phyloP scores from a whole-genome alignment of 2,888 invertebrate species.

The Atethmia centrago region DNA sequence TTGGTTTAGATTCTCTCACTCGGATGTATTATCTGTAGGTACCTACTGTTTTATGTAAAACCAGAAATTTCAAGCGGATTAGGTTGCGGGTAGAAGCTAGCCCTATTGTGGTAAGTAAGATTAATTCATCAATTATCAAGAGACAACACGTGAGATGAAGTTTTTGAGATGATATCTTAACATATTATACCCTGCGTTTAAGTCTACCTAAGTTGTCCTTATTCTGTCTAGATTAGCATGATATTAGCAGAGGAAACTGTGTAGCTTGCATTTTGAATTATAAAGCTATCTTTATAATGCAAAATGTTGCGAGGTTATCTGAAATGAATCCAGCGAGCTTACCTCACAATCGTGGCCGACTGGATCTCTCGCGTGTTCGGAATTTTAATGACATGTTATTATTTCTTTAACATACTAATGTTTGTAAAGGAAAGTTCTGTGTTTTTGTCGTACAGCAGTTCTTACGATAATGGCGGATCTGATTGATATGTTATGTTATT shows the following conservation, averaged over 20 bases:
- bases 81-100: no score
- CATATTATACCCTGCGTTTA: background rate
- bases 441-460: background rate
- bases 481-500: background rate
- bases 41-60: no score
- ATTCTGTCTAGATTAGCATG: background rate
- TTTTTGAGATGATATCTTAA: background rate
- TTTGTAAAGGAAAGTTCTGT: conserved; percentile 5
- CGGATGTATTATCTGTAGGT: background rate
- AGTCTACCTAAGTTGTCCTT: background rate
- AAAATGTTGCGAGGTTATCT: conserved; percentile 24
- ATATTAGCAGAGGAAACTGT: background rate
- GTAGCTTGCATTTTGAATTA: background rate
- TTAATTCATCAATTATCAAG: no score
- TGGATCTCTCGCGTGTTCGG: conserved; percentile 29
- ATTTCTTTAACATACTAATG: conserved; percentile 20
- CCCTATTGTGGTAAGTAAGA: background rate
- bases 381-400: conserved; percentile 44
- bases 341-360: conserved; percentile 7
- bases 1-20: background rate
- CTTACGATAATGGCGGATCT: background rate
- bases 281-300: conserved; percentile 28
- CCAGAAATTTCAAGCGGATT: no score
- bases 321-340: background rate
- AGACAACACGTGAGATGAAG: background rate